Evolutionary conservation across 2,113 vertebrate species (phyloP), one percentile per base, ranked within the genome.

Genomic region (Syngnathus typhle): DNA sequence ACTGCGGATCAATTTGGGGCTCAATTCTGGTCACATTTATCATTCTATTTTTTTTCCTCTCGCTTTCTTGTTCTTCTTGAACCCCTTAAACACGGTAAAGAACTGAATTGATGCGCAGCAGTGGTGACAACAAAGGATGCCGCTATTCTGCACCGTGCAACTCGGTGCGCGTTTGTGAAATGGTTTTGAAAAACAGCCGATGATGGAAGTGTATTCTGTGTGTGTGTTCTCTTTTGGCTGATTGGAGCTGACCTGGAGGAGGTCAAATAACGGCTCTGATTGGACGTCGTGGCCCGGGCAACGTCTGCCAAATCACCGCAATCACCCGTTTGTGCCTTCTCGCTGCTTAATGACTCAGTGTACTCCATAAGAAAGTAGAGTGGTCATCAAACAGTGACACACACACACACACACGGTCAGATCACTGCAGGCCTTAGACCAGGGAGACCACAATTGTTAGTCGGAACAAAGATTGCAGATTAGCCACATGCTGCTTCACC

Each of bases 321-420:
- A 90, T 90, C 89, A 89, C 85, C 79, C 77, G 77, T 82, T 88
- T 87, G 78, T 82, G 83, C 78, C 80, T 82, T 85, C 78, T 87
- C 75, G 74, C 59, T 71, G 74, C 83, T 73, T 87, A 90, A 91
- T 90, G 88, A 87, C 82, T 85, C 85, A 3, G 27, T 32, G 27
- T 76, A 89, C 90, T 91, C 90, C 88, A 88, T 89, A 85, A 90
- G 73, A 77, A 86, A 79, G 78, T 62, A 52, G 74, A 78, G 88
- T 23, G 60, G 27, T 91, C 88, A 91, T 90, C 89, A 89, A 84
- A 84, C 64, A 79, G 71, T 65, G 27, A 62, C 54, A 65, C 38
- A 64, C 60, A 66, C 56, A 55, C 69, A 43, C 61, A 68, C 56
- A 75, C 67, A 70, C 68, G 64, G 21, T 72, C 77, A 89, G 90